phyloP scores from a whole-genome alignment of 1,140 invertebrate genomes.

The Musca vetustissima region DNA sequence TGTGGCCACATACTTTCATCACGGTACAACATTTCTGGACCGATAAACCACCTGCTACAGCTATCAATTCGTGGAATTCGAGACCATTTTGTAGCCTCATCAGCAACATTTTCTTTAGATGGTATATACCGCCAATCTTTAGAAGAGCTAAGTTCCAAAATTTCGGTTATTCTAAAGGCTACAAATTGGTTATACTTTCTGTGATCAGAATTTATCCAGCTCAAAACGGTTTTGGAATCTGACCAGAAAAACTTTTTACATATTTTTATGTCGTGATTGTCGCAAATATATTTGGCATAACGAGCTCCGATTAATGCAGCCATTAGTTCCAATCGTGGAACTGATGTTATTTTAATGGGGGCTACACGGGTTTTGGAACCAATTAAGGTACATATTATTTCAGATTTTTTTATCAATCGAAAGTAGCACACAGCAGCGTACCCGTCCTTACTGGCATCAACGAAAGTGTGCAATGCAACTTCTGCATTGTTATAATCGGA shows the following conservation, averaged over 20 bases:
- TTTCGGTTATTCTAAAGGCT: slow-evolving; percentile 5
- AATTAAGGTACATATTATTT: background rate
- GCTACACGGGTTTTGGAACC: background rate
- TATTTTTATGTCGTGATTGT: background rate
- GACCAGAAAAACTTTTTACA: background rate
- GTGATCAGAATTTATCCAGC: slow-evolving; percentile 12
- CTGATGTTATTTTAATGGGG: background rate
- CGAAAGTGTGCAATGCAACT: background rate
- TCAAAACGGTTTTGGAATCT: slow-evolving; percentile 2
- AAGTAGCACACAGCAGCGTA: too few relatives aligned
- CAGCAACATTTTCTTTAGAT: background rate
- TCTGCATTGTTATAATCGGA: background rate
- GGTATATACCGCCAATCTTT: background rate
- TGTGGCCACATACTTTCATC: background rate
- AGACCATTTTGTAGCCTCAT: too few relatives aligned
- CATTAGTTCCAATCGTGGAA: background rate
- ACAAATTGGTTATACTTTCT: slow-evolving; percentile 12
- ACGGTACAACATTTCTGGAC: background rate
- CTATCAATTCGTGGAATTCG: background rate
- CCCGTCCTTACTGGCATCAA: too few relatives aligned
- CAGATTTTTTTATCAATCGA: background rate
- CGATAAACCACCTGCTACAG: background rate
- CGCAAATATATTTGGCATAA: background rate
- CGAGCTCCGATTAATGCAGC: slow-evolving; percentile 10
- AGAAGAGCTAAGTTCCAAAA: background rate